phyloP scores from a whole-genome alignment of 1,140 invertebrate genomes.

The Brachionus calyciflorus region DNA sequence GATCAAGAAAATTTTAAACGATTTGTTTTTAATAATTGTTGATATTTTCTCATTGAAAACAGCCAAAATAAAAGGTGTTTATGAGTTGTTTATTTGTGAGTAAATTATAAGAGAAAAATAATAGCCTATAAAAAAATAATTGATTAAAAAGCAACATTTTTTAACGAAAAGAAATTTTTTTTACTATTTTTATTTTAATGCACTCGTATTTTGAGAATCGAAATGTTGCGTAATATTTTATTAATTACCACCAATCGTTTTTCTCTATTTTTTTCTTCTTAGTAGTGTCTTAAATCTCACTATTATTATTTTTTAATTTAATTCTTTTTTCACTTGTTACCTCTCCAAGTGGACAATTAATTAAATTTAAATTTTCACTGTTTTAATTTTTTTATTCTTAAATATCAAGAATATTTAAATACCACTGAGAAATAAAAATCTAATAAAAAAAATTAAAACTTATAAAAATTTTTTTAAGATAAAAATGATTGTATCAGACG shows the following conservation, averaged over 20 bases:
- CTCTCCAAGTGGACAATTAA: slow-evolving; percentile 6
- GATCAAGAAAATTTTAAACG: no score
- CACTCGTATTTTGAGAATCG: background rate
- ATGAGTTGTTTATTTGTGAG: slow-evolving; percentile 5
- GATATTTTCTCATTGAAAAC: no score
- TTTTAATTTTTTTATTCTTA: background rate
- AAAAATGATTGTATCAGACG: slow-evolving; percentile 11
- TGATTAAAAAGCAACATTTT: slow-evolving; percentile 24
- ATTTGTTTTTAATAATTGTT: no score
- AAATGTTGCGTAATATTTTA: slow-evolving; percentile 13
- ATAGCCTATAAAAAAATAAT: background rate
- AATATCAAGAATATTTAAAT: background rate
- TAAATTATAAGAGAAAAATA: no score
- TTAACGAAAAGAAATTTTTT: background rate
- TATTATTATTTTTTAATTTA: no score
- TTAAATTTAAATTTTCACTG: background rate
- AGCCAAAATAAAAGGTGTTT: background rate
- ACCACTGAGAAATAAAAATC: background rate
- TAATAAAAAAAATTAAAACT: background rate
- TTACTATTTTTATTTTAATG: background rate
- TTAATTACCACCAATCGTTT: slow-evolving; percentile 5
- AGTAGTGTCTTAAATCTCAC: no score
- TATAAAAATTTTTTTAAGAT: background rate
- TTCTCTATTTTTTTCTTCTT: no score
- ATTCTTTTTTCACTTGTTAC: slow-evolving; percentile 22